These are phyloP conservation scores for Hylaea fasciaria DNA, from an alignment of 2,888 invertebrate genomes.

Conservation along the genomic window DNA sequence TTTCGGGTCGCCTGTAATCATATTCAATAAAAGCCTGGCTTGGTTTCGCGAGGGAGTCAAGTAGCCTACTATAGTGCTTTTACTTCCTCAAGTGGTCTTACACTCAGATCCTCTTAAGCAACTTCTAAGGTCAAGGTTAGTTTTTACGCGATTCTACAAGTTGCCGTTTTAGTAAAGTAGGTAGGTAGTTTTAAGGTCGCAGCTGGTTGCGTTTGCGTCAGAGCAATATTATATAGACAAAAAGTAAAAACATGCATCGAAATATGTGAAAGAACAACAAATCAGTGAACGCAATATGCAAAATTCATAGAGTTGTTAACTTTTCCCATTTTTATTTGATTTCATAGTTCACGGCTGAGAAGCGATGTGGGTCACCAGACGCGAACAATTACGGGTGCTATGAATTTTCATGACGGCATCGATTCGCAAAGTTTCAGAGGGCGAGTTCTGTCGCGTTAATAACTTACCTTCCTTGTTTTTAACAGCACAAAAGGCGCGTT, in stretches of 20 bases:
- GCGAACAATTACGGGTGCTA: conserved; percentile 50
- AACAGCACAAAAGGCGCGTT: conserved; percentile 25
- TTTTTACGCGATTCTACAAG: conserved; percentile 16
- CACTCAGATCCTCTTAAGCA: conserved; percentile 14
- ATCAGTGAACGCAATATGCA: conserved; percentile 41
- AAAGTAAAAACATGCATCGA: conserved; percentile 16
- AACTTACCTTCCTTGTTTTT: conserved; percentile 30
- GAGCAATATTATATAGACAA: too few species aligned
- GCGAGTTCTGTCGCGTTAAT: conserved; percentile 29
- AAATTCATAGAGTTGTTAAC: conserved; percentile 49
- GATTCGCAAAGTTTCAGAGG: conserved; percentile 38
- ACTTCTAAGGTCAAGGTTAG: conserved; percentile 24
- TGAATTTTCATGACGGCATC: conserved; percentile 43
- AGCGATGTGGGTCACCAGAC: conserved; percentile 56
- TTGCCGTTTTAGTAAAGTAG: conserved; percentile 3
- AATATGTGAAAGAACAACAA: conserved; percentile 29
- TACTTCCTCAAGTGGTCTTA: conserved; percentile 43
- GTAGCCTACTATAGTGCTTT: conserved; percentile 44
- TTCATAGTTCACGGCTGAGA: conserved; percentile 51
- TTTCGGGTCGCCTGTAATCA: conserved; percentile 49
- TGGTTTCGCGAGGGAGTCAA: conserved; percentile 45
- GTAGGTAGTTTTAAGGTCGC: conserved; percentile 4
- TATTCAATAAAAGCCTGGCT: conserved; percentile 42
- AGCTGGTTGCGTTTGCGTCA: conserved; percentile 5
- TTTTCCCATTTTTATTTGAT: conserved; percentile 46